Evolutionary conservation across 1,140 invertebrate genomes (phyloP), one percentile per base, ranked within the genome.

Genomic region (Drosophila albomicans): DNA sequence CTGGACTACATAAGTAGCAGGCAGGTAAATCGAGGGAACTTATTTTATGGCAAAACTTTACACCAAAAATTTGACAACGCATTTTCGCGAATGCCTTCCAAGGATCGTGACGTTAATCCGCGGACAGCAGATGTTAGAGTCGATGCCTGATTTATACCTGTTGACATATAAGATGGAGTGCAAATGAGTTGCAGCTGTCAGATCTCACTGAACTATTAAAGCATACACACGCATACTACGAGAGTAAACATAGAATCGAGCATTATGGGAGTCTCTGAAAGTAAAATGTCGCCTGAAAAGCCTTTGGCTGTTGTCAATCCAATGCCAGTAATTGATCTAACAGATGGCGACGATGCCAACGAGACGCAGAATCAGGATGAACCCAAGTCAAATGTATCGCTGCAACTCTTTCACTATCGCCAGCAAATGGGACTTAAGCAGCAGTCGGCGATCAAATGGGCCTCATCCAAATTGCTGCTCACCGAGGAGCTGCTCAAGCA

Each of bases 401-500:
- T 82, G 2, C 79, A 91, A 6, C 11, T 91, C 25, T 91, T 81
- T 32, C 67, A 58, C 2, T 91, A 91, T 62, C 74, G 81, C 5
- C 84, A 91, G 63, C 81, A 91, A 62, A 62, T 91, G 2, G 46
- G 64, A 1, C 54, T 20, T 4, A 91, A 91, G 54, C 49, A 82
- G 1, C 66, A 85, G 7, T 84, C 91, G 5, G 1, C 81, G 13
- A 63, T 89, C n/a, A 91, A 86, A 49, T 91, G 84, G 84, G 84
- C 81, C 51, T 80, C 74, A 2, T 74, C 89, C 4, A 91, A 91
- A 63, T 41, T 91, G 3, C 11, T 81, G 8, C 75, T 91, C 6
- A 91, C 89, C 28, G 89, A 91, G 58, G 76, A 91, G 61, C 63
- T 91, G 43, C 70, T 91, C 1, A 90, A 85, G 68, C 15, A 58